Percentiles rank a stretch among this genome's conserved stretches.
phyloP scores from a whole-genome alignment of 1,140 invertebrate species.

The Armadillidium nasatum region DNA sequence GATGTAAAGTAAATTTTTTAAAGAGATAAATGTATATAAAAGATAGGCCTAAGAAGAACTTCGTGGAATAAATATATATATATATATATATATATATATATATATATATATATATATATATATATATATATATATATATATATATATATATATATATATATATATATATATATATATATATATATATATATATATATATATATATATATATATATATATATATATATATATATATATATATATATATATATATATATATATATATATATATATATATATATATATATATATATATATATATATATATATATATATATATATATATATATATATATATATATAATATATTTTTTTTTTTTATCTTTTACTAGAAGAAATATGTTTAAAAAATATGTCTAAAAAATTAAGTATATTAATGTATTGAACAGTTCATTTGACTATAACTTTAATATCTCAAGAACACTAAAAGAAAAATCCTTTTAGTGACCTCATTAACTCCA shows the following conservation, averaged over 20 bases:
- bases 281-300: slow-evolving; percentile 6
- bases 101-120: neutral
- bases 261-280: neutral
- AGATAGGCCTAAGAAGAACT: no score
- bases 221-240: slow-evolving; percentile 6
- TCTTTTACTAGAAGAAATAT: no score
- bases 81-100: slow-evolving; percentile 6
- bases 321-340: slow-evolving; percentile 6
- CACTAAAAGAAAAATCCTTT: no score
- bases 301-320: slow-evolving; percentile 6
- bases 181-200: slow-evolving; percentile 6
- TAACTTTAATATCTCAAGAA: no score
- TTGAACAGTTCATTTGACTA: no score
- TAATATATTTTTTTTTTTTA: neutral
- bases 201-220: slow-evolving; percentile 1
- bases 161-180: neutral
- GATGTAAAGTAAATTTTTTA: no score
- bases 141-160: slow-evolving; percentile 6
- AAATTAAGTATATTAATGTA: no score
- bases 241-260: slow-evolving; percentile 1
- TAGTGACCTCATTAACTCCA: no score
- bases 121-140: neutral
- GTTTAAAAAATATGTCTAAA: no score
- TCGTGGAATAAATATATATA: neutral
- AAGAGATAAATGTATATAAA: no score